Evolutionary conservation across 2,888 invertebrate species (phyloP).

Genomic region (Xestia rhomboidea): DNA sequence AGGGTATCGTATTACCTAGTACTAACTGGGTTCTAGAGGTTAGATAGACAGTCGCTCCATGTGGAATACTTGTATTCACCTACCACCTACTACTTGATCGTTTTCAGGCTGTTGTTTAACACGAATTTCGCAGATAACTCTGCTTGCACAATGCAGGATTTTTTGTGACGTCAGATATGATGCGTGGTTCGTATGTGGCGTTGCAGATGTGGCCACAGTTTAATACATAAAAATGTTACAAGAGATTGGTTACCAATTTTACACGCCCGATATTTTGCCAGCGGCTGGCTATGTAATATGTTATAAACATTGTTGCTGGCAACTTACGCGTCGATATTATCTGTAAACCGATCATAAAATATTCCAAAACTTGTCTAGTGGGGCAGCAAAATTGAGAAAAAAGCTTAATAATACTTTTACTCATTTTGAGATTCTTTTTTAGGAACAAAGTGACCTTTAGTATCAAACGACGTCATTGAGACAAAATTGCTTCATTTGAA

Average conservation of each 20-base stretch:
- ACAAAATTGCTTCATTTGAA: neutral
- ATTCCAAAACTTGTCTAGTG: neutral
- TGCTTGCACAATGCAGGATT: neutral
- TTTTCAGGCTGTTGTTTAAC: neutral
- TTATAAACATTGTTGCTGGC: constrained; percentile 11
- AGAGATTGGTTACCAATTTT: constrained; percentile 6
- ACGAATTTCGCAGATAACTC: neutral
- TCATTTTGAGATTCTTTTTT: neutral
- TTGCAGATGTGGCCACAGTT: neutral
- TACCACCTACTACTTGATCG: too few species aligned
- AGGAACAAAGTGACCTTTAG: neutral
- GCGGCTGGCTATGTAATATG: neutral
- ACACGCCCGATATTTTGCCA: constrained; percentile 1
- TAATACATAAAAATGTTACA: neutral
- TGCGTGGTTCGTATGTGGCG: neutral
- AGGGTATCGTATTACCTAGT: too few species aligned
- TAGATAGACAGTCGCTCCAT: too few species aligned
- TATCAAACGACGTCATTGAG: neutral
- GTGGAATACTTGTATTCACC: too few species aligned
- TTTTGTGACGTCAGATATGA: neutral
- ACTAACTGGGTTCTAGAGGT: too few species aligned
- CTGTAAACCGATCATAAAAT: constrained; percentile 37
- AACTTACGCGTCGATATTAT: constrained; percentile 29
- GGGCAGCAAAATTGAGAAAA: neutral
- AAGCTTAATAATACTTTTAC: neutral